These are phyloP conservation scores for Camponotus floridanus DNA, from an alignment of 1,140 invertebrate genomes.

Conservation along the genomic window DNA sequence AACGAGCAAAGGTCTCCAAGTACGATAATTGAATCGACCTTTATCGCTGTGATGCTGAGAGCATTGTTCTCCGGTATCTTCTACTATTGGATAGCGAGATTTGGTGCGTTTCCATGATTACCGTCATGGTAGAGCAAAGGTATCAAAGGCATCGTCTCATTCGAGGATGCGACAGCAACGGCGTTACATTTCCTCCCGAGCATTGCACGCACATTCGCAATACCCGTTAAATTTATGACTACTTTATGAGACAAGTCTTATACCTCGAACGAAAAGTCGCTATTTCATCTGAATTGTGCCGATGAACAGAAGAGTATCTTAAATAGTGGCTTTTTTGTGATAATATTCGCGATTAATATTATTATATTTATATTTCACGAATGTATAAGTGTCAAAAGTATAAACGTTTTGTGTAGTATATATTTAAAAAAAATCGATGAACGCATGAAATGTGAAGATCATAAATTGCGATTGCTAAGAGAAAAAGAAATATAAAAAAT, in stretches of 20 bases:
- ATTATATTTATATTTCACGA: neutral
- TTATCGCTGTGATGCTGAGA: conserved; percentile 54
- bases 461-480: neutral
- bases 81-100: conserved; percentile 59
- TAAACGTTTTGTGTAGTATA: no score
- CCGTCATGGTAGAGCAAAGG: conserved; percentile 18
- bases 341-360: neutral
- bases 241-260: conserved; percentile 45
- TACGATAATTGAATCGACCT: conserved; percentile 63
- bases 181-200: conserved; percentile 28
- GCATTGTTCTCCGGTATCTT: conserved; percentile 53
- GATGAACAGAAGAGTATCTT: conserved; percentile 6
- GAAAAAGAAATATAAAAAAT: conserved; percentile 19
- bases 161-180: conserved; percentile 24
- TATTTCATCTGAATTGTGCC: conserved; percentile 20
- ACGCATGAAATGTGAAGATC: neutral
- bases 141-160: conserved; percentile 60
- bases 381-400: neutral
- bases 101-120: conserved; percentile 56
- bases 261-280: neutral
- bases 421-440: neutral
- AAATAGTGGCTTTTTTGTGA: neutral
- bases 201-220: conserved; percentile 36
- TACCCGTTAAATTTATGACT: conserved; percentile 42
- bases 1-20: conserved; percentile 21